Conservation (phyloP, 2,888 invertebrate genomes). For the Sepioteuthis lessoniana region DNA sequence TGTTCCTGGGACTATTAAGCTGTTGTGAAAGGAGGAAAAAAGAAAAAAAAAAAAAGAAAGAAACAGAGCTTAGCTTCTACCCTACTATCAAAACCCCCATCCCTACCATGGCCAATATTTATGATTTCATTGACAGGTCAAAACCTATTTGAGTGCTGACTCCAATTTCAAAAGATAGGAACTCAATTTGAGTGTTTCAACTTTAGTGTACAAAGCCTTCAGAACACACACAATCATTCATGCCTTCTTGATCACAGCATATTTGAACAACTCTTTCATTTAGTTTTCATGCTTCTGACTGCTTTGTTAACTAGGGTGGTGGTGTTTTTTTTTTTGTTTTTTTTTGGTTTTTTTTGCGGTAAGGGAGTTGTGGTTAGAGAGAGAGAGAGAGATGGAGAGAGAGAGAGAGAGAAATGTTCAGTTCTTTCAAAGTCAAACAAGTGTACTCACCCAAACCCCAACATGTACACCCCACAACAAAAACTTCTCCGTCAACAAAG, state of each 20-base stretch:
- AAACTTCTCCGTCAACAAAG: neutral
- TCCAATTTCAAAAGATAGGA: conserved; percentile 33
- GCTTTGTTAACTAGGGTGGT: neutral
- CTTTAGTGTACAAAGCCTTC: neutral
- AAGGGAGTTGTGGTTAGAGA: too few relatives aligned
- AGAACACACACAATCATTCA: neutral
- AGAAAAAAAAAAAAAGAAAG: too few relatives aligned
- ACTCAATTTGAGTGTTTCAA: conserved; percentile 1
- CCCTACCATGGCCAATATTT: neutral
- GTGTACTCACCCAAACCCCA: neutral
- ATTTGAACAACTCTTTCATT: conserved; percentile 33
- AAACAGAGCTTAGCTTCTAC: neutral
- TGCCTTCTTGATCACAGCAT: conserved; percentile 12
- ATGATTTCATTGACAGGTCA: conserved; percentile 33
- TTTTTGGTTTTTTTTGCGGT: too few relatives aligned
- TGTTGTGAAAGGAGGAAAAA: too few relatives aligned
- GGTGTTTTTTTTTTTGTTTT: too few relatives aligned
- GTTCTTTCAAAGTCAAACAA: neutral
- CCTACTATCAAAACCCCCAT: neutral
- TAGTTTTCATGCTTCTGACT: neutral
- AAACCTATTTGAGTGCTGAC: neutral
- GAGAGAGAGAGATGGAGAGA: too few relatives aligned
- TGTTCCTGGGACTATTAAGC: too few relatives aligned
- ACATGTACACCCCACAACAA: neutral
- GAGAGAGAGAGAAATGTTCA: too few relatives aligned